phyloP scores from a whole-genome alignment of 2,888 invertebrate species.

The Megaustenia siamemsis region DNA sequence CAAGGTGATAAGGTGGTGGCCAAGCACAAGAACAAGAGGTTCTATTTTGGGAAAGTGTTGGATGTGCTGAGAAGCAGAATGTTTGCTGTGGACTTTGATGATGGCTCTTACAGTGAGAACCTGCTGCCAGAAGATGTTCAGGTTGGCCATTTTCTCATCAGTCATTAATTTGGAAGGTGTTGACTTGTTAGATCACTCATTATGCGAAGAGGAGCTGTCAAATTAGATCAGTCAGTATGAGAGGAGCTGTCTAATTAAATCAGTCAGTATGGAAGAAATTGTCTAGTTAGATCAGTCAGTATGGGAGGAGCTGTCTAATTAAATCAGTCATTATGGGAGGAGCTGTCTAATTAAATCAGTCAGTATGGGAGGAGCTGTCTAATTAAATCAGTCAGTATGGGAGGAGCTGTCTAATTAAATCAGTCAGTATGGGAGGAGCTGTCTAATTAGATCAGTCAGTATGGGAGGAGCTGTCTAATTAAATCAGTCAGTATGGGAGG shows the following conservation, averaged over 20 bases:
- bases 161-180: neutral
- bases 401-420: too few relatives aligned
- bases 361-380: too few relatives aligned
- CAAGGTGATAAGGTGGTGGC: slow-evolving; percentile 83
- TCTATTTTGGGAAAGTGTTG: slow-evolving; percentile 83
- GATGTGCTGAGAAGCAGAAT: slow-evolving; percentile 81
- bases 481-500: too few relatives aligned
- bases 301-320: too few relatives aligned
- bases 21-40: slow-evolving; percentile 84
- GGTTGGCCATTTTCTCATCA: slow-evolving; percentile 72
- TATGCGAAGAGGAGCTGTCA: neutral
- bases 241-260: neutral
- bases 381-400: too few relatives aligned
- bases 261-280: neutral
- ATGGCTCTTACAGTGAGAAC: slow-evolving; percentile 84
- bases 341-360: too few relatives aligned
- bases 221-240: neutral
- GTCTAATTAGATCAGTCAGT: too few relatives aligned
- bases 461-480: too few relatives aligned
- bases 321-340: too few relatives aligned
- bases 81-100: slow-evolving; percentile 85
- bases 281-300: neutral
- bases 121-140: slow-evolving; percentile 83
- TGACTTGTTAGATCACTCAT: neutral
- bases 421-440: too few relatives aligned